phyloP scores from a whole-genome alignment of 2,888 invertebrate species.

The Rhopalosiphum nymphaeae region DNA sequence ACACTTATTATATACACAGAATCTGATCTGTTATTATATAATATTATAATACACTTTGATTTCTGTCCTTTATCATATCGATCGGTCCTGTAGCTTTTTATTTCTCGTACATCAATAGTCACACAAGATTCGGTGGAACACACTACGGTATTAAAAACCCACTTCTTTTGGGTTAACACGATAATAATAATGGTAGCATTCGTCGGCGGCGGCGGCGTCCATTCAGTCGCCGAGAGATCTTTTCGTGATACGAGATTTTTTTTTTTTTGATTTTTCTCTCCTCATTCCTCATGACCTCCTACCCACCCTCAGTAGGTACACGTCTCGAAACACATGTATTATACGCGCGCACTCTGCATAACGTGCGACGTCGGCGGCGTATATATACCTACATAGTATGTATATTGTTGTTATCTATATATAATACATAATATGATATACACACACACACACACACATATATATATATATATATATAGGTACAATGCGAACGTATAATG shows the following conservation, averaged over 20 bases:
- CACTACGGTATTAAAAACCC: neutral
- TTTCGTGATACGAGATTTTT: conserved; percentile 31
- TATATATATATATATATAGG: no score
- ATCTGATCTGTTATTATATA: neutral
- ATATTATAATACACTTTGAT: neutral
- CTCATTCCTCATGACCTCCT: no score
- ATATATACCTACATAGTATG: neutral
- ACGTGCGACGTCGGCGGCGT: neutral
- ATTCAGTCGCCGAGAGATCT: conserved; percentile 2
- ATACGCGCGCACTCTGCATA: neutral
- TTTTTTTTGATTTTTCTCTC: neutral
- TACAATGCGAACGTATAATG: neutral
- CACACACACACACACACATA: neutral
- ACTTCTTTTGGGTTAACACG: neutral
- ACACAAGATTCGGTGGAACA: neutral
- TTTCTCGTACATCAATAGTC: neutral
- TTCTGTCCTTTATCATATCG: neutral
- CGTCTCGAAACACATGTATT: neutral
- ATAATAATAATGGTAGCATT: conserved; percentile 33
- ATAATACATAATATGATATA: neutral
- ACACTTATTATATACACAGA: neutral
- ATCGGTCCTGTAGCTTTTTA: neutral
- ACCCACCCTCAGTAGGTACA: neutral
- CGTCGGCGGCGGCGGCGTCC: conserved; percentile 33
- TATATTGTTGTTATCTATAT: neutral